Evolutionary conservation across 1,140 invertebrate genomes (phyloP), one percentile per base, ranked within the genome.

Genomic region (Trypoxylus dichotomus): DNA sequence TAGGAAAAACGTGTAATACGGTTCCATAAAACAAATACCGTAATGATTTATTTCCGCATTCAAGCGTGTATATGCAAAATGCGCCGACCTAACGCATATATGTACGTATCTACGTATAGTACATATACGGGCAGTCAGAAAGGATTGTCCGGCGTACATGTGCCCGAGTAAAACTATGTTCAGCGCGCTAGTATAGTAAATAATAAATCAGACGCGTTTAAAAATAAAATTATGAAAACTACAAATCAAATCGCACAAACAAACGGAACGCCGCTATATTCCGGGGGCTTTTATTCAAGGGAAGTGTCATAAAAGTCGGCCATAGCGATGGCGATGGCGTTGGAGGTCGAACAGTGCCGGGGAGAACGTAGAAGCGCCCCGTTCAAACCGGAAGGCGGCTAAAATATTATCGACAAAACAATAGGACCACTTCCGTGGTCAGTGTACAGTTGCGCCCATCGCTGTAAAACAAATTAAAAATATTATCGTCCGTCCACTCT

Each of bases 171-270:
- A 24, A 68, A 68, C 60, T 68, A 68, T 68, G 60, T 24, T 15
- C 24, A 10, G 47, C 21, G 60, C 27, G 60, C 60, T 68, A 29
- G 60, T 68, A 68, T 68, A 68, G 60, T 68, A 68, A 68, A 68
- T 68, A 68, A 68, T 68, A 68, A 68, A 68, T 68, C 60, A 68
- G 60, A 68, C 60, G 60, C 24, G 24, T 29, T 68, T 68, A 68
- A 68, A 68, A 68, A 68, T 68, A 68, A 68, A 68, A 68, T 68
- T 68, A 68, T 68, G 60, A 68, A 68, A 68, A 68, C 60, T 68
- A 68, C 60, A 68, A 68, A 68, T 68, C 60, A 68, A 68, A 68
- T 68, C 60, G 32, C 32, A 29, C 60, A 68, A 68, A 68, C 60
- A 68, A 68, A 68, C 60, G 60, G 60, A 24, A 68, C 60, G 24